Conservation (phyloP, 2,113 vertebrate species). For the Sakesphorus luctuosus region DNA sequence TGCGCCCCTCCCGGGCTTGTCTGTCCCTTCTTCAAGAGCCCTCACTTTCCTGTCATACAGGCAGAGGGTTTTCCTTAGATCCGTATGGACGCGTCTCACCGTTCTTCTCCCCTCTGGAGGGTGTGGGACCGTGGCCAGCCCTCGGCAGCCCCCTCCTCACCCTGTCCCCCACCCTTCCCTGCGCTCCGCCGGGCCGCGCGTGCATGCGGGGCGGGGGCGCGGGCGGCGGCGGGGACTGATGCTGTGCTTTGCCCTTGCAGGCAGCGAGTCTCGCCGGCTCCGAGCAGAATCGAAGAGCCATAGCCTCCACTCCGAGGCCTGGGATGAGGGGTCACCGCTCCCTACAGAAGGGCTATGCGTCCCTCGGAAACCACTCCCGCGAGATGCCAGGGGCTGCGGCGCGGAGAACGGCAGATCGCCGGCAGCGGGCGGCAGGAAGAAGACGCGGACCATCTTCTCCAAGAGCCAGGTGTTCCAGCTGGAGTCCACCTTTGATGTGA, state of each 20-base stretch:
- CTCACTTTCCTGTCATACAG: not conserved
- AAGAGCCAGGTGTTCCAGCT: conserved; percentile 89
- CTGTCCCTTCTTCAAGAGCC: not conserved
- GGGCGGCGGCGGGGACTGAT: not conserved
- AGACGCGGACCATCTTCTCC: conserved; percentile 88
- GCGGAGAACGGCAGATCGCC: not conserved
- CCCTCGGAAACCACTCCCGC: not conserved
- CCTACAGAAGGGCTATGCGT: not conserved
- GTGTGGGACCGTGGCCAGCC: not conserved
- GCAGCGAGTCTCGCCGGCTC: not conserved
- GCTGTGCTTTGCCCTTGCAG: conserved; percentile 28
- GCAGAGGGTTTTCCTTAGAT: not conserved
- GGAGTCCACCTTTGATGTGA: conserved; percentile 89
- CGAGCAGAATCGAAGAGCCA: not conserved
- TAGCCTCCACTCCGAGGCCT: not conserved
- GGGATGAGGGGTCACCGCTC: not conserved
- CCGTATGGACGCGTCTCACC: not conserved
- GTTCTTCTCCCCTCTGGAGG: not conserved
- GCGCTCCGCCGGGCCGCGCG: not conserved
- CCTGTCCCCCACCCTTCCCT: not conserved
- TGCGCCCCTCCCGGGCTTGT: fast-evolving
- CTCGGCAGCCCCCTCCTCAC: not conserved
- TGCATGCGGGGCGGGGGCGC: not conserved
- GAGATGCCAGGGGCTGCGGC: not conserved
- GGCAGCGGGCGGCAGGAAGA: conserved; percentile 77